Evolutionary conservation across 2,113 vertebrate species (phyloP), one percentile per base, ranked within the genome.

Genomic region (Anarrhichthys ocellatus): DNA sequence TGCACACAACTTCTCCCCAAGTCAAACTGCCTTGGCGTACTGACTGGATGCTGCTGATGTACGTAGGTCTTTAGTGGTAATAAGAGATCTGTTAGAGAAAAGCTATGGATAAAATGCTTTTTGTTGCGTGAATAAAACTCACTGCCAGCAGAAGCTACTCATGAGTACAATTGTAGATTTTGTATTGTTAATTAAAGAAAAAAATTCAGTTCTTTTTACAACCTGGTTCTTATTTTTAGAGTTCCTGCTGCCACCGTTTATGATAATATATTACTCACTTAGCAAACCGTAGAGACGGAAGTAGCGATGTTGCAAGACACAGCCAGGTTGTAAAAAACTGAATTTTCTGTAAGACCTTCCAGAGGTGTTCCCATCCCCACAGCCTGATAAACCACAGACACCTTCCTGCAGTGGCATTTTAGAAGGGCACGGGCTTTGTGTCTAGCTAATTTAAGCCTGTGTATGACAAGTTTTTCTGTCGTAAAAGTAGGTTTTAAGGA

Each of bases 131-230:
- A 92, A 91, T 90, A 92, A 88, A 89, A 90, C 93, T 91, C 91
- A 92, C 90, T 87, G 88, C 84, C 83, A 83, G 87, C 81, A 92
- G 71, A 91, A 90, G 87, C 85, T 91, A 86, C 93, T 90, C 83
- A 84, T 79, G 76, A 91, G 88, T 94, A 94, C 92, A 94, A 94
- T 93, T 93, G 84, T 86, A 90, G 81, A 93, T 93, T 90, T 87
- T 85, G 58, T 87, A 77, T 82, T 85, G 65, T 86, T 78, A 67
- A 89, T 86, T 78, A 67, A 89, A 88, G 42, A 62, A 92, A 90
- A 89, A 86, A 89, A 87, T 82, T 84, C 83, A 62, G 62, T 64
- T 29, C 66, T 80, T 63, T 82, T 88, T 80, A 88, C 71, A 89
- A 90, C 88, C 84, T 87, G 76, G 29, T 1, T 85, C 65, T 89